Evolutionary conservation across 2,113 vertebrate genomes (phyloP), one percentile per base, ranked within the genome.

Genomic region (Hippolais icterina): DNA sequence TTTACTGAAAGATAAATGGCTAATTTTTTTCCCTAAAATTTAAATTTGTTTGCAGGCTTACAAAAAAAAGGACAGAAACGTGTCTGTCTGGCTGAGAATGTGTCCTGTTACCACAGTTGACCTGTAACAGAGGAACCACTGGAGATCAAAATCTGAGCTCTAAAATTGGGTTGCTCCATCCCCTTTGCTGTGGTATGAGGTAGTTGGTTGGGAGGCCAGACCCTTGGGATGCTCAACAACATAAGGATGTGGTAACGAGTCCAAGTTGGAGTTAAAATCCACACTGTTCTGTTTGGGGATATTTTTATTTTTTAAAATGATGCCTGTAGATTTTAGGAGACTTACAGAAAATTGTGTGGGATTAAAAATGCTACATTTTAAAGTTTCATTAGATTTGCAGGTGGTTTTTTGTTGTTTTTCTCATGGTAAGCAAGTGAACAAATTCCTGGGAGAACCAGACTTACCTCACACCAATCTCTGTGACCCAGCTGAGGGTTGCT

Each of bases 341-440:
- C 24, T 80, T 64, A 44, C 6, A 69, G 66, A 74, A 83, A 42
- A 37, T 12, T 11, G 35, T 54, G 63, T 42, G 66, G 63, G 46
- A 66, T 85, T 83, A 63, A 85, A 93, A 90, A 10, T 49, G 72
- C 39, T 85, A 21, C 12, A 12, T 84, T 63, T 54, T 39, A 42
- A 71, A 42, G 41, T 69, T 86, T 63, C 57, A 91, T 91, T 83
- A 72, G 44, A 29, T 66, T 70, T 77, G 37, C 82, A 86, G 87
- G 35, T 74, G 47, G 1, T 44, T 42, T 63, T 59, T 69, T 71
- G 21, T 89, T 53, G 33, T 57, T 64, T 42, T 76, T 79, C 49
- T 49, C 47, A 57, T 37, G 31, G 42, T 66, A 75, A 89, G 71
- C 54, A 74, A 80, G 88, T 59, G 71, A 83, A 52, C 19, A 68